Base-by-base conservation (phyloP, 2,888 invertebrate genomes). In the Hirudinaria manillensis region DNA sequence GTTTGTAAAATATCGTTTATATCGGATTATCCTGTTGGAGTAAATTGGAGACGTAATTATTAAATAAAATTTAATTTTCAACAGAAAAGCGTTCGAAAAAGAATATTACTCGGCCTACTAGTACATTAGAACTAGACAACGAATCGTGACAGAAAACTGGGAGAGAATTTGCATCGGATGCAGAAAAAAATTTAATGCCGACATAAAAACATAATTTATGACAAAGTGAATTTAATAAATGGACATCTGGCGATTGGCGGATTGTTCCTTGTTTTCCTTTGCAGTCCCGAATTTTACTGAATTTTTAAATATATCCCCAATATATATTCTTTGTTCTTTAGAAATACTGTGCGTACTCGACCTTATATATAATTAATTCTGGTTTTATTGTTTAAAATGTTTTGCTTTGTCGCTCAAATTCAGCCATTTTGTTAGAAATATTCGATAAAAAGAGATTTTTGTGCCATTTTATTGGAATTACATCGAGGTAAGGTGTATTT, bases 331-430 rank as follows among this genome's bases (percentile, higher is more conserved):
- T 68, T 68, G 68, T 68, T 68, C 68, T 34, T 68, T 34, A 68
- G 32, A 34, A 68, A 29, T 68, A 68, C 45, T 68, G 32, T 68
- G 32, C 68, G 68, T 68, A 68, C 29, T 13, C 68, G 36, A 36
- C 68, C 36, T 68, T 68, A 68, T 68, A 68, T 68, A 68, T 68
- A 68, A 68, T 68, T 68, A 68, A 68, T 68, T 68, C 68, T n/a
- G n/a, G 32, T 68, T 68, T 68, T 68, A 68, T 68, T 68, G 34
- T 68, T n/a, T 68, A 68, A 68, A 68, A 68, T 68, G 68, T n/a
- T 34, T 34, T 34, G 68, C 68, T 68, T 36, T 68, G 32, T 68
- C 36, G 34, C 68, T 32, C 68, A 34, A 68, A 68, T 68, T 68
- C 36, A 36, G 34, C 68, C 68, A 36, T 34, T 68, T 68, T 68